phyloP scores from a whole-genome alignment of 2,113 vertebrate species.

The Ochotona princeps region DNA sequence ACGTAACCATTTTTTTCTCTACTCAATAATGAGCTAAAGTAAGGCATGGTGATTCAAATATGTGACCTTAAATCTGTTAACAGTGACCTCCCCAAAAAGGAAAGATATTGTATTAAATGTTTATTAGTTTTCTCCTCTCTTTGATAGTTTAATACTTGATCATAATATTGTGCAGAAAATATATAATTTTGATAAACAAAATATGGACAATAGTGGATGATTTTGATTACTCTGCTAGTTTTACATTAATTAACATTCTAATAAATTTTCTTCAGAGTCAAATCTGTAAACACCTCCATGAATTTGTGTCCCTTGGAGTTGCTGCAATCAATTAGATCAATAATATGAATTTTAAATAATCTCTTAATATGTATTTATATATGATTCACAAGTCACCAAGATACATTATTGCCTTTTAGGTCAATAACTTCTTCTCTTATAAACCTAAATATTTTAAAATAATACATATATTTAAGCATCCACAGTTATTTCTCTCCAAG shows the following conservation, averaged over 20 bases:
- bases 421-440: conserved; percentile 56
- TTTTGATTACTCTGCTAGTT: background rate
- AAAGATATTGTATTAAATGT: background rate
- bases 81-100: background rate
- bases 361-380: conserved; percentile 72
- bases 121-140: background rate
- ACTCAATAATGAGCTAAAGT: background rate
- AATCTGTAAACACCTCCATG: conserved; percentile 26
- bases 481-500: conserved; percentile 60
- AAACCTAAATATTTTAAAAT: conserved; percentile 69
- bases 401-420: conserved; percentile 51
- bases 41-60: background rate
- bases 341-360: conserved; percentile 78
- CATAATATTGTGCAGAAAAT: background rate
- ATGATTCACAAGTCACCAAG: conserved; percentile 64
- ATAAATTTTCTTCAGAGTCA: conserved; percentile 43
- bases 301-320: conserved; percentile 64
- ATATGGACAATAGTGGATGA: background rate
- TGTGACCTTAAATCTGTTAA: background rate
- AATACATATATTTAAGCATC: conserved; percentile 62
- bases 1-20: background rate
- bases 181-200: background rate
- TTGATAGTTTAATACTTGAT: background rate
- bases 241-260: background rate
- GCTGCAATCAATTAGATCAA: conserved; percentile 74